Evolutionary conservation across 2,888 invertebrate genomes (phyloP).

Genomic region (Cryptosula pallasiana): DNA sequence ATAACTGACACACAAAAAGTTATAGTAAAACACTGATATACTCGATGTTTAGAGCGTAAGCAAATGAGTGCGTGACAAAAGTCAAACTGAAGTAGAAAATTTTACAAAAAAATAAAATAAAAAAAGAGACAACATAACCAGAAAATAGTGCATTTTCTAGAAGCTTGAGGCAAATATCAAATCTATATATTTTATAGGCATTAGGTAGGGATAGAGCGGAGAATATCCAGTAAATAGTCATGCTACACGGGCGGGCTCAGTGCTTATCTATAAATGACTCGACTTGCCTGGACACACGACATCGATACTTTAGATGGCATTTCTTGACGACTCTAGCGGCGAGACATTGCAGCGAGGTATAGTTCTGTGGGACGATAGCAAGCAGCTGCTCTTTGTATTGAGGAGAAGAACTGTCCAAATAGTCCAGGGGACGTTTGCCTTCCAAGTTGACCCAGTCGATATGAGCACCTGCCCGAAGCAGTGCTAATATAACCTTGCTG

Average conservation of each 20-base stretch:
- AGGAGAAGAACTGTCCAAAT: conserved; percentile 34
- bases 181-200: background rate
- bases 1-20: too few relatives aligned
- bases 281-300: conserved; percentile 41
- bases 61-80: background rate
- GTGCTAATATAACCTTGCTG: conserved; percentile 64
- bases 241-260: too few relatives aligned
- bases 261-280: conserved; percentile 49
- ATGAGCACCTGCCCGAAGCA: conserved; percentile 78
- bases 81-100: background rate
- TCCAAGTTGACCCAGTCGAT: conserved; percentile 62
- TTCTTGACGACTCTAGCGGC: conserved; percentile 61
- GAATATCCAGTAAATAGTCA: too few relatives aligned
- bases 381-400: conserved; percentile 37
- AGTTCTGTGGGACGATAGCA: conserved; percentile 42
- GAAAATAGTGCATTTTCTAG: background rate
- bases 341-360: conserved; percentile 44
- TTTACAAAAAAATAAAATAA: background rate
- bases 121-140: background rate
- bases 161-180: background rate
- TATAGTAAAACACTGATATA: too few relatives aligned
- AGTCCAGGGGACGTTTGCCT: conserved; percentile 41
- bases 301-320: conserved; percentile 57
- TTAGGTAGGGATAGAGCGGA: too few relatives aligned
- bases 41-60: too few relatives aligned